These are phyloP conservation scores for Setipinna tenuifilis DNA, from an alignment of 2,797 vertebrate species.

Conservation along the genomic window DNA sequence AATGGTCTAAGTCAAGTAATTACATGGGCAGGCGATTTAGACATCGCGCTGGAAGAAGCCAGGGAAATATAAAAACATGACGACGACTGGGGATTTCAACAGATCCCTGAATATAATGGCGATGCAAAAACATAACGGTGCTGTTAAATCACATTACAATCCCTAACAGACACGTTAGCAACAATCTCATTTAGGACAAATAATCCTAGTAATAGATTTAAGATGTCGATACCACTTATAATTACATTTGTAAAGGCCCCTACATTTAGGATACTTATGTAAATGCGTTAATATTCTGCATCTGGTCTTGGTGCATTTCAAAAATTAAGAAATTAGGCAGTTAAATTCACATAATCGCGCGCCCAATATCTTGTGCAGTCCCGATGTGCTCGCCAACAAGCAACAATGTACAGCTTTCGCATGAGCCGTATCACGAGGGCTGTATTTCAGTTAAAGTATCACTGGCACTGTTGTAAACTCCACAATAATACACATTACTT, in stretches of 20 bases:
- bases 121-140: not conserved
- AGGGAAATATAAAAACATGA: conserved; percentile 84
- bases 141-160: not conserved
- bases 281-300: not conserved
- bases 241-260: not conserved
- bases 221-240: not conserved
- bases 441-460: not conserved
- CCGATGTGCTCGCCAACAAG: not conserved
- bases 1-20: conserved; percentile 96
- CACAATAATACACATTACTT: not conserved
- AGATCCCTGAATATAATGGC: not conserved
- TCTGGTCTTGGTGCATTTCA: not conserved
- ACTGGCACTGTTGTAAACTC: not conserved
- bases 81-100: conserved; percentile 50
- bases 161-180: not conserved
- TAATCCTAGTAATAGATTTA: not conserved
- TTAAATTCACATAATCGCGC: not conserved
- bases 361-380: not conserved
- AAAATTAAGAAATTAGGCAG: not conserved
- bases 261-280: not conserved
- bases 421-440: not conserved
- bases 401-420: not conserved
- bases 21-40: conserved; percentile 92
- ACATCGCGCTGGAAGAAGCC: conserved; percentile 79
- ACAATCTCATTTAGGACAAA: not conserved